Conservation (phyloP, 2,113 vertebrate genomes). For the Calcarius ornatus region DNA sequence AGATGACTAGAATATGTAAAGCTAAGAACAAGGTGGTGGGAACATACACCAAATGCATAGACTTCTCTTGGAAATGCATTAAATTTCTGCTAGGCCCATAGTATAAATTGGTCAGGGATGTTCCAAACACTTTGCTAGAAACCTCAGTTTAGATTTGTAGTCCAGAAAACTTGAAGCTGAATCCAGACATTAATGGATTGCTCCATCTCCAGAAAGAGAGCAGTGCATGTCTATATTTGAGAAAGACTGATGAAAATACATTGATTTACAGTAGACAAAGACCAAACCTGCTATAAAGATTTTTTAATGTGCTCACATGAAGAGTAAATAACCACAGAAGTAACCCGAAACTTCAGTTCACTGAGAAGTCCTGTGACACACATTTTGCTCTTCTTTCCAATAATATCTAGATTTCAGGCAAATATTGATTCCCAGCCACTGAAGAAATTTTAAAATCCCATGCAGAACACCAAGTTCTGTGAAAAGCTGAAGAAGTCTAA, state of each 20-base stretch:
- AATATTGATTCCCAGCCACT: background rate
- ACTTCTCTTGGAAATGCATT: background rate
- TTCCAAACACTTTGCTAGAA: background rate
- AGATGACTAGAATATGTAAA: background rate
- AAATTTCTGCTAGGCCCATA: background rate
- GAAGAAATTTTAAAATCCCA: background rate
- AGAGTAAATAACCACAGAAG: background rate
- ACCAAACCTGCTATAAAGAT: background rate
- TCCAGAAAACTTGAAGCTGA: background rate
- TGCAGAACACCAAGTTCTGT: background rate
- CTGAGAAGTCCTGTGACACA: background rate
- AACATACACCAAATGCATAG: rapidly evolving
- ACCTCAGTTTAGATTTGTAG: background rate
- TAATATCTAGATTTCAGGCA: background rate
- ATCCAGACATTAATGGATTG: background rate
- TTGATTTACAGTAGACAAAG: background rate
- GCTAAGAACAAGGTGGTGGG: background rate
- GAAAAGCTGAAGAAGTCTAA: background rate
- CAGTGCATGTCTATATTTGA: background rate
- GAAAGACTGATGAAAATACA: background rate
- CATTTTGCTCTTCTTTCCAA: background rate
- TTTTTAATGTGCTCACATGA: background rate
- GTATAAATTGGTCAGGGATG: background rate
- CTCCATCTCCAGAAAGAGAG: background rate
- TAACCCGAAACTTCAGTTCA: background rate